Evolutionary conservation across 2,113 vertebrate genomes (phyloP).

Genomic region (Coracopsis vasa): DNA sequence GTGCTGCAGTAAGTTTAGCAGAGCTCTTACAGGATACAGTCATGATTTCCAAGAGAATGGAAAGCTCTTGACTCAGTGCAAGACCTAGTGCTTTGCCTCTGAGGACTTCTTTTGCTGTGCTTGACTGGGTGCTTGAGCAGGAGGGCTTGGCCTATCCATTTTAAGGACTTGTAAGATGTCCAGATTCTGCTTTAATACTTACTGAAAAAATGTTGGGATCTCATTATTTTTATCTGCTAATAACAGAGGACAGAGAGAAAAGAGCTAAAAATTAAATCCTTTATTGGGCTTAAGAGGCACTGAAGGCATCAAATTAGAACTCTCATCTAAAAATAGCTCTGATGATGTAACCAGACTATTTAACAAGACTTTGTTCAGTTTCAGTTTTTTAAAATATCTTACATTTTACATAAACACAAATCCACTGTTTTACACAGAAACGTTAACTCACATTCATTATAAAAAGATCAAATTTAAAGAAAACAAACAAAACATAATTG

Average conservation of each 20-base stretch:
- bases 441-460: background rate
- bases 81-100: background rate
- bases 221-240: background rate
- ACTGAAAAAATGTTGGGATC: background rate
- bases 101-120: background rate
- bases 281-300: background rate
- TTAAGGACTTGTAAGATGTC: background rate
- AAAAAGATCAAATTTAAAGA: background rate
- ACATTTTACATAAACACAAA: background rate
- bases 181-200: background rate
- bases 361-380: background rate
- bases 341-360: background rate
- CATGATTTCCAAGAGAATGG: background rate
- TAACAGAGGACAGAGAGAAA: background rate
- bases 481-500: background rate
- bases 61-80: background rate
- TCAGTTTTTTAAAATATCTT: background rate
- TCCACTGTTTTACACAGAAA: background rate
- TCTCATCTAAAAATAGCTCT: background rate
- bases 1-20: background rate
- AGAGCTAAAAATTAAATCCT: background rate
- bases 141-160: background rate
- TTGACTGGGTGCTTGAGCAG: background rate
- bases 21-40: background rate
- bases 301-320: background rate